Conservation (phyloP, 92 coral and sea anemone genomes). For the Parazoanthus swiftii region DNA sequence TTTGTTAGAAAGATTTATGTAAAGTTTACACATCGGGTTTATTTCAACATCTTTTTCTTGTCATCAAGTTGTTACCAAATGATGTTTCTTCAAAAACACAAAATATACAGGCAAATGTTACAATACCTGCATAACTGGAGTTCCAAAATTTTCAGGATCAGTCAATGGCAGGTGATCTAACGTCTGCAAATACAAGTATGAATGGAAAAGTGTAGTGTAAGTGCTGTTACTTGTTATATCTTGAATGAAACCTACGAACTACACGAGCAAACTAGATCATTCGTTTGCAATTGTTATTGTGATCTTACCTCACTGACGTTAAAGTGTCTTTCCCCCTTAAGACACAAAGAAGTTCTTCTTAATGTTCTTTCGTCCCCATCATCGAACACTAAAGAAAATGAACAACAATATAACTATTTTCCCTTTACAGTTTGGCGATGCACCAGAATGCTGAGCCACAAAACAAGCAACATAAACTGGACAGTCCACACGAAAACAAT, state of each 20-base stretch:
- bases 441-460: not conserved
- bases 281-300: slow-evolving; percentile 12
- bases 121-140: slow-evolving; percentile 96
- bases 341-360: slow-evolving; percentile 87
- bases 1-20: not conserved
- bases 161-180: slow-evolving; percentile 97
- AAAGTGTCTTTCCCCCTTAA: slow-evolving; percentile 95
- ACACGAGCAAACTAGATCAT: not conserved
- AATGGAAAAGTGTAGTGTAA: slow-evolving; percentile 30
- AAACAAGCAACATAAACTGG: not conserved
- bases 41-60: not conserved
- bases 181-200: slow-evolving; percentile 62
- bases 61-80: not conserved
- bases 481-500: slow-evolving; percentile 16
- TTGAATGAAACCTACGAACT: not conserved
- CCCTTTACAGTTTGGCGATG: not conserved
- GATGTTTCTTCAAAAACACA: not conserved
- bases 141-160: slow-evolving; percentile 99
- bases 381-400: slow-evolving; percentile 74
- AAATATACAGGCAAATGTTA: not conserved
- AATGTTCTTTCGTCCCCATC: slow-evolving; percentile 99
- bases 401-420: not conserved
- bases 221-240: not conserved
- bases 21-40: not conserved
- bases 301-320: slow-evolving; percentile 87